These are phyloP conservation scores for cattle (Bos taurus) DNA, from an alignment of 2,113 vertebrate genomes.

Conservation along the genomic window ARS-UCD2.0 NC_037352.1:30159501-30160000, in stretches of 20 bases:
- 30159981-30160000: neutral
- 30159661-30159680: neutral
- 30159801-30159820: slow-evolving; percentile 32
- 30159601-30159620: neutral
- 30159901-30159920: slow-evolving; percentile 28
- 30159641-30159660: neutral
- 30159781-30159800: neutral
- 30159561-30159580: too few relatives aligned
- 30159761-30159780: slow-evolving; percentile 15
- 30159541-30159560: neutral
- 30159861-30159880: slow-evolving; percentile 53
- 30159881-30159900: neutral
- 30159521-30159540: rapidly evolving
- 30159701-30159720: neutral
- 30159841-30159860: slow-evolving; percentile 58
- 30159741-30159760: slow-evolving; percentile 2
- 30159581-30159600: neutral
- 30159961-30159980: neutral
- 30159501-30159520: neutral
- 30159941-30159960: neutral
- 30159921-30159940: neutral
- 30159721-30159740: neutral
- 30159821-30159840: slow-evolving; percentile 57
- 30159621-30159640: neutral
- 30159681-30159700: neutral